Evolutionary conservation across 2,113 vertebrate genomes (phyloP).

Genomic region (Myotis davidii): DNA sequence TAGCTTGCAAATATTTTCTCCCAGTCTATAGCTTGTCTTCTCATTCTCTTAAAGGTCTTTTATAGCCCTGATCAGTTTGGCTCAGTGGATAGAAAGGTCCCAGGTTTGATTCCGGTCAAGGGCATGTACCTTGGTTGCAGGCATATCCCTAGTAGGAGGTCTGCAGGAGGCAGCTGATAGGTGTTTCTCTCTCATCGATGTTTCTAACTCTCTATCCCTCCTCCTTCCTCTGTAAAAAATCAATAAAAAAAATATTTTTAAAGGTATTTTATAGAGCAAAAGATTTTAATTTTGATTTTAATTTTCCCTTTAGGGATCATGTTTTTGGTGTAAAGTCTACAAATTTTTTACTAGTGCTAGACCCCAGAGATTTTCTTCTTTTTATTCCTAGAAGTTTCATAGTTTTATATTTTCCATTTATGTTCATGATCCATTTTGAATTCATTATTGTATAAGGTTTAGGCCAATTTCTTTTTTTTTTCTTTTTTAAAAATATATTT

Average conservation of each 20-base stretch:
- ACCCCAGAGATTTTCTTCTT: neutral
- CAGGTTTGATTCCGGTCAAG: too few species aligned
- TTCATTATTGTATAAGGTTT: conserved; percentile 6
- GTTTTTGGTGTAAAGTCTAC: neutral
- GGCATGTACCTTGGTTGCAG: too few species aligned
- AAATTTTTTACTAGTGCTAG: neutral
- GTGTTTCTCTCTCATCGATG: too few species aligned
- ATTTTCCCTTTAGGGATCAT: neutral
- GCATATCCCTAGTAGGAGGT: too few species aligned
- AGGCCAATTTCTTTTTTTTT: too few species aligned
- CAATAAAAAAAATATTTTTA: neutral
- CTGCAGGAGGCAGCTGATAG: too few species aligned
- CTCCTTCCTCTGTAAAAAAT: too few species aligned
- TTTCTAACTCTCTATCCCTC: too few species aligned
- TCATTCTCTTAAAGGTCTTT: neutral
- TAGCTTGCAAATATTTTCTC: neutral
- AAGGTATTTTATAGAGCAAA: neutral
- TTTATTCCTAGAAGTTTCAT: neutral
- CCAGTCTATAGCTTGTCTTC: neutral
- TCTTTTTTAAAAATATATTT: too few species aligned
- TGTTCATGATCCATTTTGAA: neutral
- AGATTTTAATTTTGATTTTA: conserved; percentile 1
- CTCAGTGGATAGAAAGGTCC: too few species aligned
- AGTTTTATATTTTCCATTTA: conserved; percentile 19
- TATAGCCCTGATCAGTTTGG: neutral